Base-by-base conservation (phyloP, 2,888 invertebrate species). In the Agrochola lychnidis region DNA sequence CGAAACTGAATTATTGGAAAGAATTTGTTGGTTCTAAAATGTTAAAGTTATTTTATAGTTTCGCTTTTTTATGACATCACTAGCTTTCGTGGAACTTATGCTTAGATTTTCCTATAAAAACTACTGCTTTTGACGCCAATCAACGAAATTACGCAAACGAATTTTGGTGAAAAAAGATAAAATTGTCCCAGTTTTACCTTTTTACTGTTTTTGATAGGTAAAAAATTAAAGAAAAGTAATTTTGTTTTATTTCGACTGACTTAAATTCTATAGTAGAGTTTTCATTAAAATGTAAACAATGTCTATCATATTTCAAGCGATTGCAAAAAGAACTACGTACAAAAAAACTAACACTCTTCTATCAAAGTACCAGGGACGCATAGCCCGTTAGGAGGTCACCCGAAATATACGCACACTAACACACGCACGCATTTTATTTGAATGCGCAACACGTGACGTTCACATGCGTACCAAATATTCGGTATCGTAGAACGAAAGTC, bases 401-500 rank as follows among this genome's bases (percentile, higher is more conserved):
- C 79, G 78, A 84, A 88, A 76, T 73, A 76, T 73, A 76, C 57
- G 68, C 68, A 79, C 84, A 81, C 79, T 36, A 73, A 71, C 82
- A 81, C 75, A 82, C 71, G 42, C 62, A 79, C 85, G 73, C 67
- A 77, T 74, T 80, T 68, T 82, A 82, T 87, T 79, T 79, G 80
- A 87, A 85, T 88, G 81, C 87, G 51, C 73, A 56, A 76, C 81
- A 87, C 81, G 80, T 77, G 77, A 67, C 72, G 70, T 76, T 79
- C 76, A 61, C 76, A 79, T 86, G 79, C 76, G 70, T 76, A 73
- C 73, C 67, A 82, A 71, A 74, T 68, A 70, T 64, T 73, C 40
- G 69, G 61, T 67, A 59, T 64, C 66, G 77, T 81, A 42, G 75
- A 78, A 82, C 61, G 88, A 84, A 88, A 88, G 87, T 79, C 69